phyloP scores from a whole-genome alignment of 1,140 invertebrate genomes.

The Aricia agestis region DNA sequence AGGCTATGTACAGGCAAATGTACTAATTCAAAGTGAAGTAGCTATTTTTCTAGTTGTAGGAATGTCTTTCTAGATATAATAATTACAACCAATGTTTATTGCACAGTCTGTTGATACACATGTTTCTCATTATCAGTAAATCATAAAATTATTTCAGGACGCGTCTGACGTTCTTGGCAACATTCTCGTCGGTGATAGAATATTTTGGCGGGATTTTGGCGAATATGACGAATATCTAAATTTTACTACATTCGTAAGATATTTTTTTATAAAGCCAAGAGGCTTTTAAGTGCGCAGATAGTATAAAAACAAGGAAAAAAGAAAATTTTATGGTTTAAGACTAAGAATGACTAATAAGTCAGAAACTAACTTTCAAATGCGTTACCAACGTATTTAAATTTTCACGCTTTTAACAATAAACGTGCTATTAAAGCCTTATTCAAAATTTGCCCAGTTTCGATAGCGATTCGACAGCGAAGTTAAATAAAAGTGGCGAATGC shows the following conservation, averaged over 20 bases:
- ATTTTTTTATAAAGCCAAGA: neutral
- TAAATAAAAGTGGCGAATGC: too few relatives aligned
- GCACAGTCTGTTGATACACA: neutral
- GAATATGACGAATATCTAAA: neutral
- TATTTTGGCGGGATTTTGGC: neutral
- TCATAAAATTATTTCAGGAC: slow-evolving; percentile 3
- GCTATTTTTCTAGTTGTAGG: too few relatives aligned
- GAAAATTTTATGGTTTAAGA: too few relatives aligned
- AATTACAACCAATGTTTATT: neutral
- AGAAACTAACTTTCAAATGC: too few relatives aligned
- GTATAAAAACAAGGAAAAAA: neutral
- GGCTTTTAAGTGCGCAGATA: neutral
- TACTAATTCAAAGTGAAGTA: too few relatives aligned
- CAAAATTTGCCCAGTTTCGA: too few relatives aligned
- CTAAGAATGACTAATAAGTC: too few relatives aligned
- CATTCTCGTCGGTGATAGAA: neutral
- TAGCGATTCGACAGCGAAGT: too few relatives aligned
- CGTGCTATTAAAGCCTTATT: too few relatives aligned
- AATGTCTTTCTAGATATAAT: neutral
- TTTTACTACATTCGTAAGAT: neutral
- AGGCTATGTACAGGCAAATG: too few relatives aligned
- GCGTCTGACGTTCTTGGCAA: neutral
- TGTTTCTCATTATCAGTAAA: slow-evolving; percentile 1
- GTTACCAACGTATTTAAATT: too few relatives aligned
- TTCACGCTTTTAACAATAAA: too few relatives aligned